These are phyloP conservation scores for Ammodytes dubius DNA, from an alignment of 2,113 vertebrate species.

Conservation along the genomic window DNA sequence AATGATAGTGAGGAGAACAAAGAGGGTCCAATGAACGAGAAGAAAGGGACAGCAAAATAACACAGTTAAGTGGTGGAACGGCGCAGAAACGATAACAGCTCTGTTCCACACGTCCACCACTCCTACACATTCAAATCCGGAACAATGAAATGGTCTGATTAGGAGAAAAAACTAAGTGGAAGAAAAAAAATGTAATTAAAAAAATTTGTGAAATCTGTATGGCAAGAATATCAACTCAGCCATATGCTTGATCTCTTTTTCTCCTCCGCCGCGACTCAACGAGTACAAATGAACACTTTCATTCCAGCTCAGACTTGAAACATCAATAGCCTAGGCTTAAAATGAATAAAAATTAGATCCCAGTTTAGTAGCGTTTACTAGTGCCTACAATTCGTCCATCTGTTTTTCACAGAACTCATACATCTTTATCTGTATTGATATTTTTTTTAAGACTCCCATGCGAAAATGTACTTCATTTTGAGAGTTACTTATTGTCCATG, in stretches of 20 bases:
- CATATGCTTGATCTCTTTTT: slow-evolving; percentile 27
- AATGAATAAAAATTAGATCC: not conserved
- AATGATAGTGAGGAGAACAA: slow-evolving; percentile 15
- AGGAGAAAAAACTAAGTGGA: slow-evolving; percentile 19
- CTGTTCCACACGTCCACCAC: not conserved
- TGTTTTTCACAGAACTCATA: not conserved
- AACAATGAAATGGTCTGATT: slow-evolving; percentile 31
- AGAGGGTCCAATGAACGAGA: not conserved
- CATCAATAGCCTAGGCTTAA: not conserved
- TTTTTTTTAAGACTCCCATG: not conserved
- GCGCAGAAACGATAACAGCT: not conserved
- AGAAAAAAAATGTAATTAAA: slow-evolving; percentile 35
- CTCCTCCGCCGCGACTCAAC: slow-evolving; percentile 21
- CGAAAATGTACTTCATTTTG: not conserved
- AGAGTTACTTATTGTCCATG: not conserved
- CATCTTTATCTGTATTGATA: not conserved
- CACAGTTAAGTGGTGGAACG: not conserved
- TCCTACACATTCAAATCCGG: slow-evolving; percentile 32
- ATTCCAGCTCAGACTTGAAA: not conserved
- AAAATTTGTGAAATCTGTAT: slow-evolving; percentile 41
- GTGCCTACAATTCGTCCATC: not conserved
- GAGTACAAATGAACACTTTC: slow-evolving; percentile 12
- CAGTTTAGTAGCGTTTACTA: not conserved
- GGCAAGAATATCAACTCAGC: slow-evolving; percentile 26
- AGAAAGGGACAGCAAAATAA: not conserved